These are phyloP conservation scores for Actenoides hombroni DNA, from an alignment of 2,113 vertebrate species.

Conservation along the genomic window DNA sequence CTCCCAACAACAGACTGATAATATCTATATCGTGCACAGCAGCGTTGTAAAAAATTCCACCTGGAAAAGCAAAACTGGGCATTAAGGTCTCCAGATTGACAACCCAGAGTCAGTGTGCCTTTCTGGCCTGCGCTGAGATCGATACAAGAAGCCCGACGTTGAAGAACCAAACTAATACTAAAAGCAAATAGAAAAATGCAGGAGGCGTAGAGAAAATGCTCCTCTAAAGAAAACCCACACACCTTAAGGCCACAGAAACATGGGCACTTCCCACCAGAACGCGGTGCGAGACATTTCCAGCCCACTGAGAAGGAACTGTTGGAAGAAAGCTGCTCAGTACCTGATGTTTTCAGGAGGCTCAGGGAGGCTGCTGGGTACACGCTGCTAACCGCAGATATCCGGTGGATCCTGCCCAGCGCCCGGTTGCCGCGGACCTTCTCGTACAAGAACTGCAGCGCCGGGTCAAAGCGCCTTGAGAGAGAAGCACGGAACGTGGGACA, in stretches of 20 bases:
- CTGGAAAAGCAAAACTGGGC: background rate
- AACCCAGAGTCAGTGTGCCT: accelerated
- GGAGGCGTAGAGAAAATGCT: background rate
- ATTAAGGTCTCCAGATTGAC: background rate
- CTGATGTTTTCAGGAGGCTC: slow-evolving; percentile 19
- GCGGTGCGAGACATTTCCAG: accelerated
- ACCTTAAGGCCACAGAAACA: too few relatives aligned
- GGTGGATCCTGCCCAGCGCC: slow-evolving; percentile 36
- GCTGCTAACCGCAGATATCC: background rate
- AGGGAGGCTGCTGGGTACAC: background rate
- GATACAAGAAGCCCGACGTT: accelerated
- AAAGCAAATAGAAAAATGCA: background rate
- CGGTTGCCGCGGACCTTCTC: slow-evolving; percentile 10
- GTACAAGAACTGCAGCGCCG: slow-evolving; percentile 52
- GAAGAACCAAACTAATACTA: background rate
- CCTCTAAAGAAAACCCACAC: background rate
- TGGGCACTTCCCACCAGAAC: accelerated
- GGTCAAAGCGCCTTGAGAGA: slow-evolving; percentile 48
- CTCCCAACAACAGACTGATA: slow-evolving; percentile 40
- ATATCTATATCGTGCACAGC: slow-evolving; percentile 45
- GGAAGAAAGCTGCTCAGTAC: background rate
- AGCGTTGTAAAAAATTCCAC: slow-evolving; percentile 49
- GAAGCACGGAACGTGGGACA: background rate
- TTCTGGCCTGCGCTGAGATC: background rate
- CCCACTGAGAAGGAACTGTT: background rate